Evolutionary conservation across 2,888 invertebrate genomes (phyloP), one percentile per base, ranked within the genome.

Genomic region (Tipula lateralis): DNA sequence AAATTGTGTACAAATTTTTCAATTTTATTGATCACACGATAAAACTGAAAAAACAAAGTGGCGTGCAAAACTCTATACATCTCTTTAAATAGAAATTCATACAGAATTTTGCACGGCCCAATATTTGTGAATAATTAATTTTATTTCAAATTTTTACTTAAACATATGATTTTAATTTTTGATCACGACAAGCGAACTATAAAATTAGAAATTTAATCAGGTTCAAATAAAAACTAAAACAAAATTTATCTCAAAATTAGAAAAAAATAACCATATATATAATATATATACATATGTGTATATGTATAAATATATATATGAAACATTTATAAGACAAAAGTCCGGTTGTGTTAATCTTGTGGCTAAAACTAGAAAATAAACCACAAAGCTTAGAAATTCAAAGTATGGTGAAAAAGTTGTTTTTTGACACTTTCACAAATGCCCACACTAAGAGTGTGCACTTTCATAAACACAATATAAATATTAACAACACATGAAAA

Each of bases 301-400:
- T 16, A 82, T 30, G 2, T 44, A n/a, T 44, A n/a, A n/a, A n/a
- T n/a, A n/a, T 16, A 30, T 16, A 82, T 30, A 82, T 82, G 82
- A 82, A 82, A 82, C 82, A 82, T 82, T 82, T 82, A 82, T 82
- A 82, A 82, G 82, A 82, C 82, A 32, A 82, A 82, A 82, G 82
- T 82, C 82, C 82, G 82, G 32, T 82, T 82, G 82, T 82, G 82
- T 32, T 82, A 82, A 82, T 82, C 82, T 66, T 24, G 66, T 66
- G 66, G 66, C 24, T 66, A 66, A 50, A 36, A n/a, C 3, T 44
- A n/a, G 16, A 44, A 66, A 66, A 66, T 66, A 66, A 66, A 66
- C 66, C 66, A 66, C 66, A 66, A 24, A 24, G 66, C 66, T 66
- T 24, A 66, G 7, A 66, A 66, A 66, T 66, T 66, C 66, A 66